Percentiles rank a stretch among this genome's conserved stretches.
Evolutionary conservation across 2,888 invertebrate species (phyloP).

Genomic region (Ctenicera cuprea): DNA sequence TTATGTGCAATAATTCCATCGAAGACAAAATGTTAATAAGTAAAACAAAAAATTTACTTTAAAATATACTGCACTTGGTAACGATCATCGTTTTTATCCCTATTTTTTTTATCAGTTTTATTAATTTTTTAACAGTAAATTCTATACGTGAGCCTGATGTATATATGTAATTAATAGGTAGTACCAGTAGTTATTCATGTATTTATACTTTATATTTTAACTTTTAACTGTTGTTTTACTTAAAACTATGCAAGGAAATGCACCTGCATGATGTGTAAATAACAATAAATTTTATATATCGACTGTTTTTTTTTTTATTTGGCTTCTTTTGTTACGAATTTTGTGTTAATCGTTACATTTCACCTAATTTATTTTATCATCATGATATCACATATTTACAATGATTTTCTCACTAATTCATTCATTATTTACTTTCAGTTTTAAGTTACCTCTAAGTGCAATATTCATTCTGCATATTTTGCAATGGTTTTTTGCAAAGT

Average conservation of each 20-base stretch:
- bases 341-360: slow-evolving; percentile 9
- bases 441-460: slow-evolving; percentile 73
- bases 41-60: no score
- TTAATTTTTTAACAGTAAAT: neutral
- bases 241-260: slow-evolving; percentile 17
- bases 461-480: slow-evolving; percentile 59
- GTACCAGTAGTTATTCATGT: slow-evolving; percentile 12
- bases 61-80: no score
- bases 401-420: slow-evolving; percentile 68
- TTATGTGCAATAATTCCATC: no score
- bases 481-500: slow-evolving; percentile 56
- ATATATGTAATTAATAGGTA: slow-evolving; percentile 30
- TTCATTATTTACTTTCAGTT: slow-evolving; percentile 71
- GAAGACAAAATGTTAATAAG: no score
- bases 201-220: slow-evolving; percentile 16
- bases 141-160: slow-evolving; percentile 19
- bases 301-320: slow-evolving; percentile 25
- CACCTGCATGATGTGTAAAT: slow-evolving; percentile 34
- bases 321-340: slow-evolving; percentile 2
- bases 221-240: slow-evolving; percentile 22
- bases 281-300: slow-evolving; percentile 32
- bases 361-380: slow-evolving; percentile 31
- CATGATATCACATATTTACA: slow-evolving; percentile 31
- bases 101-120: neutral
- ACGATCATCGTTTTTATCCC: no score